Base-by-base conservation (phyloP, 2,888 invertebrate genomes). In the Epinotia brunnichana region DNA sequence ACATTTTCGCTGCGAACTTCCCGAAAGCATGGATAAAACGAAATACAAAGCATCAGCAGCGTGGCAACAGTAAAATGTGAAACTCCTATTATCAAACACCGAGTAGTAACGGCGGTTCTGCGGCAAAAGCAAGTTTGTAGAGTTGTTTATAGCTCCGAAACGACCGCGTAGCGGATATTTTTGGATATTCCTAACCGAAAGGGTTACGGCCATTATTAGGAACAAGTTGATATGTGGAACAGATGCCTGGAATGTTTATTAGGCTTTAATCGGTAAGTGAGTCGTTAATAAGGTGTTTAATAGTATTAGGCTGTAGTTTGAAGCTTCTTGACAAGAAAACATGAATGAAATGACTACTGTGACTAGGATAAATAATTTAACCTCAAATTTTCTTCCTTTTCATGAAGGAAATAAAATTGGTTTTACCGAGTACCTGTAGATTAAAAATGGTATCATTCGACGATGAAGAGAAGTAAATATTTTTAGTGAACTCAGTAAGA, bases 171-270 rank as follows among this genome's bases (percentile, higher is more conserved):
- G 64, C 56, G 72, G 68, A 39, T 73, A 73, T 73, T 73, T 73
- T 57, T 11, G 68, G 73, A 68, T 35, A 17, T n/a, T 29, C 56
- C 15, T 15, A 48, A 24, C 74, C 66, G 77, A 82, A 83, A 77
- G 82, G 82, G 83, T 82, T 82, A 83, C 73, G 78, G 78, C 78
- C 80, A 79, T 80, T 77, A 24, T 24, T n/a, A 77, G 73, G 76
- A 76, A 77, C 74, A 77, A 73, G 75, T 74, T 76, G 76, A 76
- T 70, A 81, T 80, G 84, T 74, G 76, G 80, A 87, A 80, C 90
- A 90, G 88, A 90, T 86, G 86, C 82, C 81, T 69, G 76, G 74
- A 77, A 79, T 76, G 83, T 88, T 87, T 85, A 88, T 85, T 85
- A 83, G 76, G 84, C 85, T 82, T 82, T 79, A 89, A 89, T 85